Base-by-base conservation (phyloP, 2,888 invertebrate genomes). In the Augochlorella aurata region DNA sequence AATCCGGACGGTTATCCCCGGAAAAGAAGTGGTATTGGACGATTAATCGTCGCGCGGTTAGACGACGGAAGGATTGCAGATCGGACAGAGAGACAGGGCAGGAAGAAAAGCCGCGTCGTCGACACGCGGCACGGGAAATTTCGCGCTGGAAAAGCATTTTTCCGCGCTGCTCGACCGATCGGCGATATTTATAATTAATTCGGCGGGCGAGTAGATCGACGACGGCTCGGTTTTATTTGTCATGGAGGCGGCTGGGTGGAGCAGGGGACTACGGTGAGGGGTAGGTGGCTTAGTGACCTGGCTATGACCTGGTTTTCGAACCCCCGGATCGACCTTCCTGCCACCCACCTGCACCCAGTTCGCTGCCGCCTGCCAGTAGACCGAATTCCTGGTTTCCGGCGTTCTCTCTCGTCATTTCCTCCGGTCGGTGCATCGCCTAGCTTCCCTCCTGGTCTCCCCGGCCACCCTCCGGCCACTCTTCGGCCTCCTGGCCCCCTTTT, bases 241-340 rank as follows among this genome's bases (percentile, higher is more conserved):
- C 84, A 76, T 74, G 24, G 75, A 18, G 69, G 76, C 66, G 79
- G 63, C 16, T 54, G 74, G 77, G 49, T 54, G 80, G 70, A n/a
- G 44, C 65, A 71, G 58, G 58, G 58, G 16, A 2, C 38, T 38
- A 38, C 38, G 58, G 16, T 58, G 24, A 58, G 58, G 16, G 24
- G 58, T 77, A 70, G 78, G 77, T 85, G 86, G 90, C 92, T 91
- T 90, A 91, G 90, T 91, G 91, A 92, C 90, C 91, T 87, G 88
- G 87, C 77, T 86, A 77, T 89, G 92, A 92, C 92, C 92, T 87
- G 86, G 87, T 92, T 91, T 90, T 82, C 85, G 75, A 81, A 79
- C 82, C 61, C 76, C 86, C 84, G 81, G 79, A 66, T 68, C 79
- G 80, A 81, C 83, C 83, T 83, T 87, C 80, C 68, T 82, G 79